Percentiles rank a stretch among this genome's conserved stretches.
These are phyloP conservation scores for Menidia menidia DNA, from an alignment of 2,797 vertebrate species.

Conservation along the genomic window DNA sequence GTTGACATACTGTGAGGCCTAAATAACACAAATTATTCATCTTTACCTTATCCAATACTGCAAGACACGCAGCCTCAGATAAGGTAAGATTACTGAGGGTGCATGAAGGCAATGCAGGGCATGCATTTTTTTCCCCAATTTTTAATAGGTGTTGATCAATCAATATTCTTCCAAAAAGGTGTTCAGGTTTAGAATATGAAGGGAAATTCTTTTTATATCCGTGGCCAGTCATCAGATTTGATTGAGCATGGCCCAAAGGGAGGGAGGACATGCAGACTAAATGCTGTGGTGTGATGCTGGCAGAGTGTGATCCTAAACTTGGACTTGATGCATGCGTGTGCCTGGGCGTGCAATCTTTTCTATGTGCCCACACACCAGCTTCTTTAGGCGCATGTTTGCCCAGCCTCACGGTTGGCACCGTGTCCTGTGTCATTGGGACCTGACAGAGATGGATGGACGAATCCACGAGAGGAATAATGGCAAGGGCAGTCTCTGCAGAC, in stretches of 20 bases:
- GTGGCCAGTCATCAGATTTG: constrained; percentile 67
- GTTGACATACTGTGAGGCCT: constrained; percentile 25
- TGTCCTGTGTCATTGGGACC: constrained; percentile 55
- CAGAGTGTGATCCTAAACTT: constrained; percentile 55
- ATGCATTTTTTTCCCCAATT: neutral
- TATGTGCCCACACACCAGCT: constrained; percentile 39
- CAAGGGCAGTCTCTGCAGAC: constrained; percentile 45
- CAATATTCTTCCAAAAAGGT: constrained; percentile 56
- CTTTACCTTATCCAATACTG: constrained; percentile 23
- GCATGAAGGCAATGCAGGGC: neutral
- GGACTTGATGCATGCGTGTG: constrained; percentile 36
- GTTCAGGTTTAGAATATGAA: constrained; percentile 50
- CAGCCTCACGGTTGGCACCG: constrained; percentile 46
- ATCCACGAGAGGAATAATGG: constrained; percentile 54
- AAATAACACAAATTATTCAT: constrained; percentile 38
- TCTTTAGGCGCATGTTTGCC: constrained; percentile 38
- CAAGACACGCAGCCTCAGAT: neutral
- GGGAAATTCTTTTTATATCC: constrained; percentile 62
- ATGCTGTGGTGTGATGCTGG: constrained; percentile 62
- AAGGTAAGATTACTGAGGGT: neutral
- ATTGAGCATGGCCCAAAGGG: constrained; percentile 63
- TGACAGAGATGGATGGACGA: constrained; percentile 63
- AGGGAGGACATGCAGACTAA: constrained; percentile 60
- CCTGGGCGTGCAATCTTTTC: constrained; percentile 16
- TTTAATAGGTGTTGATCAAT: constrained; percentile 63